Percentiles rank a stretch among this genome's conserved stretches.
Conservation (phyloP, 1,140 invertebrate species). For the Limonius californicus region DNA sequence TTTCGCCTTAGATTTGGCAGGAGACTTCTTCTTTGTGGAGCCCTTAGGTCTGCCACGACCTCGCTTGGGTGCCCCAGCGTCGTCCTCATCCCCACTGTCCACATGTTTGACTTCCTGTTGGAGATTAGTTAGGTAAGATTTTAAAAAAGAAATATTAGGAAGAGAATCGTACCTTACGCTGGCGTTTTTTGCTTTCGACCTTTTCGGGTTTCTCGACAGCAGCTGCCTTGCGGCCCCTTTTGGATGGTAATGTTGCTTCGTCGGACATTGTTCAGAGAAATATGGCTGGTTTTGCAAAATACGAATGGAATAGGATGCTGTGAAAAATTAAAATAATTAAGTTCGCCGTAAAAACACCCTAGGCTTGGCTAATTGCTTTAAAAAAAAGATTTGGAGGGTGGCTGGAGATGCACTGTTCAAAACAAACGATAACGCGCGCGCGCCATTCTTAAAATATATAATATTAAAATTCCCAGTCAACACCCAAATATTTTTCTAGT, state of each 20-base stretch:
- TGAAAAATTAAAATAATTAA: too few relatives aligned
- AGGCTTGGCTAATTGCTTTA: too few relatives aligned
- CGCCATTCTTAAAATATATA: conserved; percentile 41
- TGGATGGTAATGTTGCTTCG: conserved; percentile 31
- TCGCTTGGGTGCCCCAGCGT: conserved; percentile 29
- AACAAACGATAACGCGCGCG: conserved; percentile 30
- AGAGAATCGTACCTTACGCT: conserved; percentile 34
- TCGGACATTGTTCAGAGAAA: conserved; percentile 41
- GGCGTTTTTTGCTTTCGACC: conserved; percentile 33
- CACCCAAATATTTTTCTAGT: conserved; percentile 41
- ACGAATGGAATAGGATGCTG: too few relatives aligned
- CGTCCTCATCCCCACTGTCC: conserved; percentile 29
- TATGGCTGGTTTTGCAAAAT: too few relatives aligned
- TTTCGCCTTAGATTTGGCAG: conserved; percentile 34
- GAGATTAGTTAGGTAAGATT: too few relatives aligned
- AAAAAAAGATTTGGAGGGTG: background rate
- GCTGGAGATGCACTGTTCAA: too few relatives aligned
- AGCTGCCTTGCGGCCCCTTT: conserved; percentile 35
- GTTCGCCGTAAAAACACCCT: too few relatives aligned
- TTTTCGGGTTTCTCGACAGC: conserved; percentile 30
- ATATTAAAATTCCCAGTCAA: conserved; percentile 40
- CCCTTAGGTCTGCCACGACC: conserved; percentile 41
- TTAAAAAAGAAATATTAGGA: background rate
- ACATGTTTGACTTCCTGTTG: conserved; percentile 29
- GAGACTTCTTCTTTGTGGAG: conserved; percentile 39